Evolutionary conservation across 53 echinoderm and acorn worm genomes (phyloP), one percentile per base, ranked within the genome.

Genomic region (Crossaster papposus): DNA sequence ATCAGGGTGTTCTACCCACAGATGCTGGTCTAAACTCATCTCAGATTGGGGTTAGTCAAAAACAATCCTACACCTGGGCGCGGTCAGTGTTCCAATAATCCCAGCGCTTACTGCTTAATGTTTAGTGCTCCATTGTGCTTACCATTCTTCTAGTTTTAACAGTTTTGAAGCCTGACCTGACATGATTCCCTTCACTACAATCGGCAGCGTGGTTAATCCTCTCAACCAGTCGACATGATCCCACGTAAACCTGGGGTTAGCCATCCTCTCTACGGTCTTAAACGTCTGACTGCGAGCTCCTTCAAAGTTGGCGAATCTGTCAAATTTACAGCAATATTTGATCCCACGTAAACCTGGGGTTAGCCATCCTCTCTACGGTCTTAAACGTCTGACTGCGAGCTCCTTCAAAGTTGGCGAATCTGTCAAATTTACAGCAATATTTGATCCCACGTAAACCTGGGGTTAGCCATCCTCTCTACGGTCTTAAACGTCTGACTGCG

Each of bases 111-210:
- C n/a, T n/a, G n/a, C n/a, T n/a, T n/a, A n/a, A n/a, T n/a, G n/a
- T n/a, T n/a, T n/a, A n/a, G n/a, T n/a, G n/a, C n/a, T n/a, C n/a
- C n/a, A n/a, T n/a, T n/a, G n/a, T n/a, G n/a, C n/a, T n/a, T n/a
- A n/a, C n/a, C n/a, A n/a, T n/a, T n/a, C n/a, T n/a, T n/a, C n/a
- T n/a, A n/a, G n/a, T n/a, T n/a, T n/a, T n/a, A n/a, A n/a, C n/a
- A n/a, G n/a, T n/a, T n/a, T n/a, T n/a, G n/a, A n/a, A n/a, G n/a
- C n/a, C 79, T 82, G 58, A 95, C 95, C 91, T 77, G 95, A 93
- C 34, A 97, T 72, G 26, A 96, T 91, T 64, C 97, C 97, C 74
- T 97, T 95, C 62, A 94, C 78, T 22, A 94, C 88, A 7, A 95
- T 91, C 6, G 95, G 95, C n/a, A 97, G 73, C 12, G 90, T 80